These are phyloP conservation scores for Trichogramma evanescens DNA, from an alignment of 2,888 invertebrate species.

Conservation along the genomic window DNA sequence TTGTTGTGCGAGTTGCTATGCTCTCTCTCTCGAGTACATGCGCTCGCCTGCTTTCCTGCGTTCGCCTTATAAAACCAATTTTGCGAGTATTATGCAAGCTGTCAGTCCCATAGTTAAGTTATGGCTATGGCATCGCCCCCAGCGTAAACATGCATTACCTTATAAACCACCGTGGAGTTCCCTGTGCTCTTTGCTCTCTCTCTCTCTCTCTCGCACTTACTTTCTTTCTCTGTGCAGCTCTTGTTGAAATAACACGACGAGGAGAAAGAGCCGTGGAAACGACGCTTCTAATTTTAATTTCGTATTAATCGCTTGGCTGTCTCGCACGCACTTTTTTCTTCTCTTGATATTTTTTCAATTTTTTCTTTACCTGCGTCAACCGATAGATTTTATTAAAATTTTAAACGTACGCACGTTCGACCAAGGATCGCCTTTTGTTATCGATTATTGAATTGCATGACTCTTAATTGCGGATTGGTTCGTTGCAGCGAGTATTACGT, in stretches of 20 bases:
- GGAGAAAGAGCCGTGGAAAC: slow-evolving; percentile 14
- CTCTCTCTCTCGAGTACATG: slow-evolving; percentile 26
- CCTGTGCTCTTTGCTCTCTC: not conserved
- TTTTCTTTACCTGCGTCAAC: too few species aligned
- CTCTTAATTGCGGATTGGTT: too few species aligned
- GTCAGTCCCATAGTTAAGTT: slow-evolving; percentile 44
- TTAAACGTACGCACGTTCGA: too few species aligned
- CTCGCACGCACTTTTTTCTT: not conserved
- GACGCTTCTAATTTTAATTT: slow-evolving; percentile 27
- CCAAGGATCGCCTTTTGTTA: too few species aligned
- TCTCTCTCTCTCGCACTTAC: not conserved
- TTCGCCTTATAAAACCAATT: slow-evolving; percentile 46
- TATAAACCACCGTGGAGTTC: slow-evolving; percentile 1
- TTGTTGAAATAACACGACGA: slow-evolving; percentile 14
- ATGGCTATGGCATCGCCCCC: slow-evolving; percentile 37
- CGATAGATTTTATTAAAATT: too few species aligned
- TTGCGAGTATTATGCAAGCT: slow-evolving; percentile 47
- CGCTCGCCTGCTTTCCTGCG: not conserved
- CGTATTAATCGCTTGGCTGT: slow-evolving; percentile 26
- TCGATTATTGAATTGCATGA: too few species aligned
- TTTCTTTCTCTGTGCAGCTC: slow-evolving; percentile 2
- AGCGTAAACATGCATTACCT: slow-evolving; percentile 36
- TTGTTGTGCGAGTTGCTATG: slow-evolving; percentile 36
- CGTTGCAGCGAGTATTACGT: too few species aligned
- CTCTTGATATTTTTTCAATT: not conserved